These are phyloP conservation scores for Arctopsyche grandis DNA, from an alignment of 1,140 invertebrate species.

Conservation along the genomic window DNA sequence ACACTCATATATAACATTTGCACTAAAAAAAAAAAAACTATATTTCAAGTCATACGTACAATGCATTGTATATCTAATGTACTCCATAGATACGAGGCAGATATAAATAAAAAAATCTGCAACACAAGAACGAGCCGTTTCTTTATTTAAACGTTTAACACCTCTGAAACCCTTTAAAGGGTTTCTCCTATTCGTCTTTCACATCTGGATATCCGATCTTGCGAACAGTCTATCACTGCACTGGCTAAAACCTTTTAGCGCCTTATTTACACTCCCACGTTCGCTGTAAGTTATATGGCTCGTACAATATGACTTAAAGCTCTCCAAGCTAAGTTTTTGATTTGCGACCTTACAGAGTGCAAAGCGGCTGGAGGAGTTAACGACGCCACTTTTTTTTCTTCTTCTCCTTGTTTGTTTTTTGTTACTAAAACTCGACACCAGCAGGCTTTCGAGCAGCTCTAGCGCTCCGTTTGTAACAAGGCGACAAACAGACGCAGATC, in stretches of 20 bases:
- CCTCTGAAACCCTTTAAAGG: conserved; percentile 2
- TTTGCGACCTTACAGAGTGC: not conserved
- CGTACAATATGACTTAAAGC: not conserved
- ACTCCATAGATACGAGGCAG: not conserved
- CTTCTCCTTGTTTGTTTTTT: not conserved
- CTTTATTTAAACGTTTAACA: conserved; percentile 3
- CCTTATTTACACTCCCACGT: not conserved
- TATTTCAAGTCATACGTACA: no score
- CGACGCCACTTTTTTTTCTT: not conserved
- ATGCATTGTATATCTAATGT: no score
- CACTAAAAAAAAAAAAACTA: not conserved
- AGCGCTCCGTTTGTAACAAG: conserved; percentile 3
- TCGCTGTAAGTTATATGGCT: not conserved
- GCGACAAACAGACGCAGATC: conserved; percentile 10
- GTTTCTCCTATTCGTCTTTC: conserved; percentile 11
- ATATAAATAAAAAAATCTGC: not conserved
- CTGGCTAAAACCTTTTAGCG: conserved; percentile 12
- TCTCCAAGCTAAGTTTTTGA: not conserved
- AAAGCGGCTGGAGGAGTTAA: not conserved
- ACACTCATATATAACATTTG: no score
- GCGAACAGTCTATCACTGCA: conserved; percentile 7
- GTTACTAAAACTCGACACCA: not conserved
- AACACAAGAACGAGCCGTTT: not conserved
- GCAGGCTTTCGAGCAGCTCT: conserved; percentile 1
- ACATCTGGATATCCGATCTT: not conserved